phyloP scores from a whole-genome alignment of 2,888 invertebrate genomes.

The Drosophila infuscata region DNA sequence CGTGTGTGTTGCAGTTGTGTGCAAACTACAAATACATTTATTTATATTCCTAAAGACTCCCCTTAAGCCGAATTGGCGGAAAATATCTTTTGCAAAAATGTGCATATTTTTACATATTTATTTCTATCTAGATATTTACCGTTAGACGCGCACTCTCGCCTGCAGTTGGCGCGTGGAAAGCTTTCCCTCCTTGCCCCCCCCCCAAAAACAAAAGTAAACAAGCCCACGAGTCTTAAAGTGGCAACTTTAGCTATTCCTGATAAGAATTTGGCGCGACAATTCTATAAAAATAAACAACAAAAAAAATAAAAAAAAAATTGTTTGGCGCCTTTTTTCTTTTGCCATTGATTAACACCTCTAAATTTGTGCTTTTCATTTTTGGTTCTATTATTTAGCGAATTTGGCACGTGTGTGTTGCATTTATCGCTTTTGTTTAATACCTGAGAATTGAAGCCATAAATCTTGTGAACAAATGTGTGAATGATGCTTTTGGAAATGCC shows the following conservation, averaged over 20 bases:
- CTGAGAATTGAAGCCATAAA: background rate
- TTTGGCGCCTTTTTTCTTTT: constrained; percentile 18
- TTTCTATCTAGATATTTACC: constrained; percentile 53
- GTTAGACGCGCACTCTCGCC: background rate
- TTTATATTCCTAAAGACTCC: too few relatives aligned
- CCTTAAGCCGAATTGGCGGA: background rate
- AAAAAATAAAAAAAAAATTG: background rate
- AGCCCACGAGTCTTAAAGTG: constrained; percentile 13
- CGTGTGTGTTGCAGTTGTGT: constrained; percentile 33
- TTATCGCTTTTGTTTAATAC: background rate
- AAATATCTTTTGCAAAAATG: background rate
- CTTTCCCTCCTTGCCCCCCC: background rate
- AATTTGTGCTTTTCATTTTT: constrained; percentile 35
- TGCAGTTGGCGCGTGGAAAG: background rate
- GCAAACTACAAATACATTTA: background rate
- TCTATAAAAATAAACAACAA: background rate
- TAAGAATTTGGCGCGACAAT: constrained; percentile 3
- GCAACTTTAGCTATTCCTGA: background rate
- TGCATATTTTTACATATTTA: constrained; percentile 13
- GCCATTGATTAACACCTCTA: constrained; percentile 63
- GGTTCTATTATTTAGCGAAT: constrained; percentile 37
- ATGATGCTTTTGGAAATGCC: background rate
- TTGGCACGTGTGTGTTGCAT: constrained; percentile 44
- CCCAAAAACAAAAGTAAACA: constrained; percentile 1
- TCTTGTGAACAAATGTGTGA: constrained; percentile 1